phyloP scores from a whole-genome alignment of 2,888 invertebrate genomes.

The Lissocephala sabroskyi region DNA sequence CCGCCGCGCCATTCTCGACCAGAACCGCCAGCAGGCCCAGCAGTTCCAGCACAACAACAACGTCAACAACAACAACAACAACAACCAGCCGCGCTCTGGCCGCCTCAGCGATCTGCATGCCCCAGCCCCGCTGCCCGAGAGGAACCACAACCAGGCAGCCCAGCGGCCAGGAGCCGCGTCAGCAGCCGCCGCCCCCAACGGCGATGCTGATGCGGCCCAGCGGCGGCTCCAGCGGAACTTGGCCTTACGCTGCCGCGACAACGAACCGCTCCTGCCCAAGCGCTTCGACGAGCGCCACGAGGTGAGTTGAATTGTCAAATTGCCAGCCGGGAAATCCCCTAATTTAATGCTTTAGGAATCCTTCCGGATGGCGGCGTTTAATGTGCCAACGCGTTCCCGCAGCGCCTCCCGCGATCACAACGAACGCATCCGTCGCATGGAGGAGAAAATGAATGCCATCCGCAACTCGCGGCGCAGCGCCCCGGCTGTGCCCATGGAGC shows the following conservation, averaged over 20 bases:
- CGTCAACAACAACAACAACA: conserved; percentile 55
- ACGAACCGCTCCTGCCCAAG: conserved; percentile 69
- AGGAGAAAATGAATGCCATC: conserved; percentile 75
- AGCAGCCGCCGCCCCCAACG: conserved; percentile 28
- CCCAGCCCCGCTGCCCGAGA: conserved; percentile 29
- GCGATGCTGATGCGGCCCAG: conserved; percentile 69
- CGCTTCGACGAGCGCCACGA: conserved; percentile 72
- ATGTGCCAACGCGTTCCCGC: conserved; percentile 68
- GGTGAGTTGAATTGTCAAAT: conserved; percentile 32
- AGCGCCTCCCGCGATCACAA: conserved; percentile 77
- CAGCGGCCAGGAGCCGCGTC: conserved; percentile 11
- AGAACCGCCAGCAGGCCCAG: conserved; percentile 59
- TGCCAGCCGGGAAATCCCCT: too few relatives aligned
- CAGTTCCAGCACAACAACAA: conserved; percentile 61
- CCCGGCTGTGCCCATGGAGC: conserved; percentile 33
- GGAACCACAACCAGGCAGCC: conserved; percentile 31
- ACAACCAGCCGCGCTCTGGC: conserved; percentile 63
- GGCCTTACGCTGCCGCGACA: conserved; percentile 69
- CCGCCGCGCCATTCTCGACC: conserved; percentile 66
- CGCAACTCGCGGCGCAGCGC: conserved; percentile 68
- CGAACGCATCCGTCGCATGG: conserved; percentile 78
- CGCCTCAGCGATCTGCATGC: conserved; percentile 58
- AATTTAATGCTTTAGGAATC: conserved; percentile 61
- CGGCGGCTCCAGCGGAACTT: conserved; percentile 71
- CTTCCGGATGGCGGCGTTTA: conserved; percentile 77